Evolutionary conservation across 2,797 vertebrate species (phyloP).

Genomic region (Notolabrus celidotus): DNA sequence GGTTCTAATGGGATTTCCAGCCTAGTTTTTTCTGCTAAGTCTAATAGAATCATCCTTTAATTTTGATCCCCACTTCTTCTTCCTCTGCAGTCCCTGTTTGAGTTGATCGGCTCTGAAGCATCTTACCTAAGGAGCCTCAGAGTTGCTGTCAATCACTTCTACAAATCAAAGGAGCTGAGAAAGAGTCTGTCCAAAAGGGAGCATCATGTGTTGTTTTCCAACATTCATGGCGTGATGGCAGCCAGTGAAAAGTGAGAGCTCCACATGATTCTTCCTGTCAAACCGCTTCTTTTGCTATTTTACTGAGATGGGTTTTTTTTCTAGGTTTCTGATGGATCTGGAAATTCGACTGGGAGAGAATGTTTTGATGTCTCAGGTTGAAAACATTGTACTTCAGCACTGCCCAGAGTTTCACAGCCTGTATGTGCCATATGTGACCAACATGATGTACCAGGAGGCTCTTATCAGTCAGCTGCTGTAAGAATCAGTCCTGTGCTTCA

Average conservation of each 20-base stretch:
- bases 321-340: constrained; percentile 85
- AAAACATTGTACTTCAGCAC: constrained; percentile 82
- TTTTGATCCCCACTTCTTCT: not conserved
- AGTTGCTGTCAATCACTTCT: constrained; percentile 83
- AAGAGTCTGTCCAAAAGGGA: constrained; percentile 74
- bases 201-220: constrained; percentile 86
- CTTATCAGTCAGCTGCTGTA: constrained; percentile 83
- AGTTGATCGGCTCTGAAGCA: constrained; percentile 87
- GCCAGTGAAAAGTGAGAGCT: constrained; percentile 72
- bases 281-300: not conserved
- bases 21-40: too few relatives aligned
- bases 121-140: constrained; percentile 87
- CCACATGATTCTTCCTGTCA: not conserved
- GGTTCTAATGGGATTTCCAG: too few relatives aligned
- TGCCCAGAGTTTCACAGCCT: constrained; percentile 71
- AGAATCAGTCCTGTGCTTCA: constrained; percentile 39
- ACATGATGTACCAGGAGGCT: constrained; percentile 89
- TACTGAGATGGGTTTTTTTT: not conserved
- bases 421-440: constrained; percentile 88
- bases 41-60: too few relatives aligned
- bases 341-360: constrained; percentile 79
- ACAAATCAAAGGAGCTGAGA: constrained; percentile 73
- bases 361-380: constrained; percentile 79
- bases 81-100: constrained; percentile 83
- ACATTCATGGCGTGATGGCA: constrained; percentile 74